Conservation (phyloP, 2,888 invertebrate genomes). For the Chloroclystis v-ata region DNA sequence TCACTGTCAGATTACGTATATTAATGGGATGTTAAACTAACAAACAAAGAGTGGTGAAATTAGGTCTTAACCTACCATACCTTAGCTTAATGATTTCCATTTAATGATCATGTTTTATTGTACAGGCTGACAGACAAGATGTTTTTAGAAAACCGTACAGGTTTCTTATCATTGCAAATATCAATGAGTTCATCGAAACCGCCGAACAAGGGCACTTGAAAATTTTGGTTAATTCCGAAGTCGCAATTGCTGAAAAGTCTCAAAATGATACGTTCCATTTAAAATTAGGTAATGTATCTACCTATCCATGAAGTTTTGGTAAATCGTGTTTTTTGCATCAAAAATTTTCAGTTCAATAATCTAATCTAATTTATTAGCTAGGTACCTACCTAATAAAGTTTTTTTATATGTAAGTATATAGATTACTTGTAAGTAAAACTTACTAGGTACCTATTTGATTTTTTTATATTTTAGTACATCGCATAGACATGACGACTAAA, state of each 20-base stretch:
- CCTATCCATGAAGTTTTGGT: too few relatives aligned
- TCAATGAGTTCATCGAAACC: conserved; percentile 16
- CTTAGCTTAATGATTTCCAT: too few relatives aligned
- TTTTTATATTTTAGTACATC: conserved; percentile 45
- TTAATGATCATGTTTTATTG: too few relatives aligned
- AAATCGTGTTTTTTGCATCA: background rate
- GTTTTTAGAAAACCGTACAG: conserved; percentile 44
- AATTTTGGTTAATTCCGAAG: conserved; percentile 52
- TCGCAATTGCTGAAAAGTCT: conserved; percentile 38
- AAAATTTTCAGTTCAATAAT: background rate
- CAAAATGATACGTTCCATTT: conserved; percentile 28
- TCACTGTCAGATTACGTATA: too few relatives aligned
- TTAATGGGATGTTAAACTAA: too few relatives aligned
- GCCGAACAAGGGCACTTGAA: conserved; percentile 30
- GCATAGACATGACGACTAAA: conserved; percentile 33
- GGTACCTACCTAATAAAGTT: too few relatives aligned
- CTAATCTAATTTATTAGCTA: too few relatives aligned
- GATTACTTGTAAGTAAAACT: too few relatives aligned
- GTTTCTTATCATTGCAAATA: conserved; percentile 47
- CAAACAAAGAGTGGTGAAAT: too few relatives aligned
- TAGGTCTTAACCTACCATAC: too few relatives aligned
- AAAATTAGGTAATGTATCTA: conserved; percentile 39
- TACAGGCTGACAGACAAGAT: conserved; percentile 40
- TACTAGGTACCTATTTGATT: background rate
- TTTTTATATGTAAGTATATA: too few relatives aligned